These are phyloP conservation scores for Poicephalus meyeri DNA, from an alignment of 2,113 vertebrate genomes.

Conservation along the genomic window DNA sequence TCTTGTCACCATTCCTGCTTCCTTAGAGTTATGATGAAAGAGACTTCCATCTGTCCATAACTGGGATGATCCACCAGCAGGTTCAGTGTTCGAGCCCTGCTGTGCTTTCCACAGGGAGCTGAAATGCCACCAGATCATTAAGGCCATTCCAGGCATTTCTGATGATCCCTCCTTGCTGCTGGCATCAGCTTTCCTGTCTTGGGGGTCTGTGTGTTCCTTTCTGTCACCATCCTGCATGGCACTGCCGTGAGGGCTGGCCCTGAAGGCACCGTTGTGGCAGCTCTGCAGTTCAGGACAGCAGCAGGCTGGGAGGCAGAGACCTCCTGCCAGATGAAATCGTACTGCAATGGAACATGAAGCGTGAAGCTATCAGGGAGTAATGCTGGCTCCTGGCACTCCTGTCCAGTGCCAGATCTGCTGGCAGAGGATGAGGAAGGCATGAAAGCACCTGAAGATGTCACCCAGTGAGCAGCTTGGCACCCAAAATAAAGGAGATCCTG, in stretches of 20 bases:
- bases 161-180: background rate
- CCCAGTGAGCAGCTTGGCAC: background rate
- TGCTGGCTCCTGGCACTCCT: background rate
- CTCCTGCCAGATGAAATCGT: background rate
- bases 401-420: background rate
- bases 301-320: background rate
- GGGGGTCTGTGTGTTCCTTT: background rate
- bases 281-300: background rate
- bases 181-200: background rate
- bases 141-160: background rate
- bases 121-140: accelerated
- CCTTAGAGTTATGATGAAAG: background rate
- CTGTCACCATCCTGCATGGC: accelerated
- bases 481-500: background rate
- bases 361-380: background rate
- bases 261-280: background rate
- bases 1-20: background rate
- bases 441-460: background rate
- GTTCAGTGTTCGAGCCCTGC: background rate
- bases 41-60: background rate
- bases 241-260: background rate
- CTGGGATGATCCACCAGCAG: background rate
- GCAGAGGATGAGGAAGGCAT: background rate
- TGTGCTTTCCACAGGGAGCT: background rate
- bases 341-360: background rate